Conservation (phyloP, 2,113 vertebrate genomes). For the Aptenodytes forsteri region DNA sequence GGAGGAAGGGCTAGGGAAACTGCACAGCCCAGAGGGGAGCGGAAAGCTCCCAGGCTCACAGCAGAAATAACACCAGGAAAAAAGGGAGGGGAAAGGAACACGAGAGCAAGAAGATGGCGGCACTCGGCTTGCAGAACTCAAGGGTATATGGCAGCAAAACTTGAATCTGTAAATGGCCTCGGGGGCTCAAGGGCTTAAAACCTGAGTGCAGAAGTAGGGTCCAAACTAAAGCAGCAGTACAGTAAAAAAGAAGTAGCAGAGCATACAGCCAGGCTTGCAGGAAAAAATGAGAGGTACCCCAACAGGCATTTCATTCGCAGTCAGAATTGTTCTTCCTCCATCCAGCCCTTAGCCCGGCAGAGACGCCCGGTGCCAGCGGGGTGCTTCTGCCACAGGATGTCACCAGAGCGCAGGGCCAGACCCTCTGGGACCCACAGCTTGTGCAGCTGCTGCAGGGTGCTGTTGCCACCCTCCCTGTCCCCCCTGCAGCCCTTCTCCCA, state of each 20-base stretch:
- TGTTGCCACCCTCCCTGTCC: neutral
- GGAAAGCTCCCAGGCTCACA: neutral
- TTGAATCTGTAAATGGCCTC: neutral
- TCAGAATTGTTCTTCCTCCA: neutral
- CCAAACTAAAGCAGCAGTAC: neutral
- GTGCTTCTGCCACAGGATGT: neutral
- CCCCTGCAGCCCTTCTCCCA: neutral
- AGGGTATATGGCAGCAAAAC: neutral
- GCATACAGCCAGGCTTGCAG: neutral
- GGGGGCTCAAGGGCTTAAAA: neutral
- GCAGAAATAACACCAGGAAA: neutral
- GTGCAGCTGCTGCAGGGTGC: neutral
- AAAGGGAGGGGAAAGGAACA: neutral
- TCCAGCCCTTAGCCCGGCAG: neutral
- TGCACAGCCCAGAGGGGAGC: neutral
- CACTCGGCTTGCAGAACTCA: neutral
- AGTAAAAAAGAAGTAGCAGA: neutral
- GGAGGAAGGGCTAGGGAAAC: neutral
- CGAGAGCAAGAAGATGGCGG: too few species aligned
- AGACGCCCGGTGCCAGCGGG: neutral
- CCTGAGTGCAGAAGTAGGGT: neutral
- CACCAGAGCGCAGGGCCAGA: neutral
- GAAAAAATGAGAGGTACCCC: neutral
- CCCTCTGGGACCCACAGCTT: neutral
- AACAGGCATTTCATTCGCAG: neutral